These are phyloP conservation scores for Stenolophus ochropezus DNA, from an alignment of 2,888 invertebrate genomes.

Conservation along the genomic window DNA sequence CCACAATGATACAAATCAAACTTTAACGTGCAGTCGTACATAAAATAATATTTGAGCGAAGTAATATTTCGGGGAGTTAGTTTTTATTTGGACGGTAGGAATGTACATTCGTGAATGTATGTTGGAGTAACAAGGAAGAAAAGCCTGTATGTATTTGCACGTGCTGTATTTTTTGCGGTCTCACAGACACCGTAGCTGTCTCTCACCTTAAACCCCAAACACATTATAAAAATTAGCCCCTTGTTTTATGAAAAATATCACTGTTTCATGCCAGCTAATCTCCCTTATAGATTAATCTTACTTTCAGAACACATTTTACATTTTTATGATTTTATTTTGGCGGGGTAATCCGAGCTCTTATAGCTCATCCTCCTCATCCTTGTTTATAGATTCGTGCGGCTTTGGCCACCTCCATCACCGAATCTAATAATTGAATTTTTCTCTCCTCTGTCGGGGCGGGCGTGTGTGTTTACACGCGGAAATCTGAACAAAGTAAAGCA, in stretches of 20 bases:
- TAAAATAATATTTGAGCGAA: no score
- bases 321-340: conserved; percentile 60
- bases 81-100: no score
- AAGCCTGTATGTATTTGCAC: neutral
- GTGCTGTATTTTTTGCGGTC: neutral
- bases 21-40: no score
- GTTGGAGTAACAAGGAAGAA: neutral
- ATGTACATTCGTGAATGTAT: no score
- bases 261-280: conserved; percentile 53
- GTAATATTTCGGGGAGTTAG: no score
- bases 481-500: conserved; percentile 57
- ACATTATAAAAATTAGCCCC: conserved; percentile 58
- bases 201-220: conserved; percentile 45
- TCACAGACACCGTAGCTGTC: conserved; percentile 8
- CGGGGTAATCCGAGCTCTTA: conserved; percentile 47
- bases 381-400: conserved; percentile 57
- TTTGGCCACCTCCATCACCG: conserved; percentile 56
- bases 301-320: conserved; percentile 59
- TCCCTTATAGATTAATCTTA: conserved; percentile 60
- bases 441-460: conserved; percentile 51
- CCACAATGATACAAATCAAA: no score
- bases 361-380: conserved; percentile 40
- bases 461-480: conserved; percentile 55
- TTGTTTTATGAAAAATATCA: conserved; percentile 55
- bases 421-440: conserved; percentile 59